Evolutionary conservation across 2,888 invertebrate genomes (phyloP), one percentile per base, ranked within the genome.

Genomic region (Drosophila dives): DNA sequence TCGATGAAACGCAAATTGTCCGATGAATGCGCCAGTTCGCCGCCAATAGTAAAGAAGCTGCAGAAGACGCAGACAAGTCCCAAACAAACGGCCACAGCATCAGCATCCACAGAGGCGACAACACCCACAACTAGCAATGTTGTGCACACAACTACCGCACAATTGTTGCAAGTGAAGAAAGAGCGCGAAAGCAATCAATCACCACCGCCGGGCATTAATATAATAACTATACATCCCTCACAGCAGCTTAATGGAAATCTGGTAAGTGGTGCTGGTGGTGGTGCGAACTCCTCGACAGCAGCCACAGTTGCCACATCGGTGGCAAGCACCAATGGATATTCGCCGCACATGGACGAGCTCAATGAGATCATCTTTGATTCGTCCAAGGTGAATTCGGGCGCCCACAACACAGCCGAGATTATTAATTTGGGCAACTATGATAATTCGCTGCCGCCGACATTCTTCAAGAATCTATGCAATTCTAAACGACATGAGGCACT

Each of bases 381-480:
- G 32, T 17, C 59, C 29, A 78, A 84, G 34, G 61, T 74, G 3
- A 82, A 79, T 63, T 56, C 77, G 17, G 56, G 68, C 12, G 38
- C 67, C 23, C 56, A 72, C 42, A 68, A 81, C 45, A 64, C 75
- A 0, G 69, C 86, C 11, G 88, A 91, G 49, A 91, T 91, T 29
- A 92, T 92, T 1, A 92, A 92, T 75, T 76, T 92, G 64, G 92
- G 92, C 4, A 92, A 92, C 71, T 92, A 91, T 64, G 91, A 92
- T 32, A 91, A 92, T 32, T 90, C 92, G 45, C 80, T 92, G 73
- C 92, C 92, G 53, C 92, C 92, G 23, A 92, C 92, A 62, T 92
- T 92, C 78, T 92, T 92, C 45, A 92, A 92, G 70, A 92, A 92
- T 84, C 86, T 92, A 32, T 92, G 92, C 81, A 92, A 92, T 72